Percentiles rank a stretch among this genome's conserved stretches.
phyloP scores from a whole-genome alignment of 2,113 vertebrate genomes.

The Rallus limicola region DNA sequence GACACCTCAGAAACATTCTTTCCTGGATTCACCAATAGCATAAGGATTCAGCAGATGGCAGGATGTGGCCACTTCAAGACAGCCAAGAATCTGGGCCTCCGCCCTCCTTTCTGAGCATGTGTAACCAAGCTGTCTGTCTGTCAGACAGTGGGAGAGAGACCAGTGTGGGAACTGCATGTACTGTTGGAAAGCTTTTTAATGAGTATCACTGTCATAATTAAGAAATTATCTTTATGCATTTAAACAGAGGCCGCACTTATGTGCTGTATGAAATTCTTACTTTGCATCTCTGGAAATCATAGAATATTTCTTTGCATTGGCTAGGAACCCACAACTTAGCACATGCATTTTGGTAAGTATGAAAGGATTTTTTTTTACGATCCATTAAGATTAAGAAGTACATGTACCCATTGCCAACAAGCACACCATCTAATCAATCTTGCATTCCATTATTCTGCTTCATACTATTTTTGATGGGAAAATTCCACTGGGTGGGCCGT shows the following conservation, averaged over 20 bases:
- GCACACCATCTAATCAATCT: slow-evolving; percentile 61
- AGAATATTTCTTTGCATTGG: slow-evolving; percentile 54
- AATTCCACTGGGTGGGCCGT: slow-evolving; percentile 61
- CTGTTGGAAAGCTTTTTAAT: slow-evolving; percentile 39
- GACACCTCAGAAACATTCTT: slow-evolving; percentile 36
- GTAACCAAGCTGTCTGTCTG: slow-evolving; percentile 71
- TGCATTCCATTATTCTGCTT: slow-evolving; percentile 53
- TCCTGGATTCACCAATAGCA: slow-evolving; percentile 19
- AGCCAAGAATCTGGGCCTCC: slow-evolving; percentile 64
- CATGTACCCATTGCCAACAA: slow-evolving; percentile 50
- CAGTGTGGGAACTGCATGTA: slow-evolving; percentile 65
- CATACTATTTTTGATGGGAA: slow-evolving; percentile 63
- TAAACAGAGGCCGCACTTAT: background rate
- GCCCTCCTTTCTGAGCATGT: slow-evolving; percentile 66
- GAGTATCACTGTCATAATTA: slow-evolving; percentile 54
- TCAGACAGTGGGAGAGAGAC: slow-evolving; percentile 61
- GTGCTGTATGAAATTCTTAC: background rate
- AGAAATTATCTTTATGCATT: slow-evolving; percentile 41
- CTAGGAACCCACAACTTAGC: slow-evolving; percentile 49
- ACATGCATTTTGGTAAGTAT: slow-evolving; percentile 39
- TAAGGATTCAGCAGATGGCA: slow-evolving; percentile 65
- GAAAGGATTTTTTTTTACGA: slow-evolving; percentile 59
- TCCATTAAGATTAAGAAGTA: slow-evolving; percentile 59
- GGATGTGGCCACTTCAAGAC: slow-evolving; percentile 71
- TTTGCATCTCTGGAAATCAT: slow-evolving; percentile 48